A percentile compares a stretch with the other conserved stretches of the same genome.
Conservation (phyloP, 2,113 vertebrate genomes). For the Empidonax traillii region DNA sequence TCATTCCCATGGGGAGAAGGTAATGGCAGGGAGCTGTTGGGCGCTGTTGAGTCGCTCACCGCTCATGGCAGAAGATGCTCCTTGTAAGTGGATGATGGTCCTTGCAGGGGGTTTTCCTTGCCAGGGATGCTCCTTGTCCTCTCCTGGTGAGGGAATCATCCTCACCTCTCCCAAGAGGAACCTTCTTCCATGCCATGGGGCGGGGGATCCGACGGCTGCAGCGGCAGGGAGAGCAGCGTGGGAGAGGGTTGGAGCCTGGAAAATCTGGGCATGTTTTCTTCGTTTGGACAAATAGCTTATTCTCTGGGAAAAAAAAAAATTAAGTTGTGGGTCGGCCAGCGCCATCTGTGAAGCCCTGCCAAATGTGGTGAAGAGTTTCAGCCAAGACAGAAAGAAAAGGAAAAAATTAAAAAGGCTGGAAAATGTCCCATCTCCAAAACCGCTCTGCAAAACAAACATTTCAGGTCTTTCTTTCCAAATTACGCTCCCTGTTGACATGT, state of each 20-base stretch:
- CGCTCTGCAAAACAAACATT: conserved; percentile 58
- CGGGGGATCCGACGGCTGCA: background rate
- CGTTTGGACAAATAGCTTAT: conserved; percentile 62
- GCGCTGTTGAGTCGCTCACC: background rate
- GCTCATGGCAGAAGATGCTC: accelerated
- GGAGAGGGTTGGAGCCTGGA: conserved; percentile 40
- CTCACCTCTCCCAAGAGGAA: background rate
- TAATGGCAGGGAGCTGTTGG: too few relatives aligned
- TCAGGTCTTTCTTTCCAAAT: conserved; percentile 37
- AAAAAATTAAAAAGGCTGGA: conserved; percentile 52
- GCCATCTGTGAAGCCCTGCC: conserved; percentile 56
- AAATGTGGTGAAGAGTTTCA: conserved; percentile 41
- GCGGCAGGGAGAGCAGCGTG: conserved; percentile 5
- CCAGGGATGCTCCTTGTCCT: background rate
- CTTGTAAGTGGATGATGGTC: background rate
- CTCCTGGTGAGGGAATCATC: background rate
- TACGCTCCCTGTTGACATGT: background rate
- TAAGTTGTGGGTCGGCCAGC: conserved; percentile 31
- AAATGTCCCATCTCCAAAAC: background rate
- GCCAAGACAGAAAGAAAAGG: conserved; percentile 47
- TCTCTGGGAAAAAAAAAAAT: conserved; percentile 21
- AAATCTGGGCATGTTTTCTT: conserved; percentile 60
- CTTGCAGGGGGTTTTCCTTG: background rate
- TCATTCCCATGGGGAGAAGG: background rate
- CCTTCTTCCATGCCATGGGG: accelerated